These are phyloP conservation scores for Dryadula phaetusa DNA, from an alignment of 2,888 invertebrate genomes.

Conservation along the genomic window DNA sequence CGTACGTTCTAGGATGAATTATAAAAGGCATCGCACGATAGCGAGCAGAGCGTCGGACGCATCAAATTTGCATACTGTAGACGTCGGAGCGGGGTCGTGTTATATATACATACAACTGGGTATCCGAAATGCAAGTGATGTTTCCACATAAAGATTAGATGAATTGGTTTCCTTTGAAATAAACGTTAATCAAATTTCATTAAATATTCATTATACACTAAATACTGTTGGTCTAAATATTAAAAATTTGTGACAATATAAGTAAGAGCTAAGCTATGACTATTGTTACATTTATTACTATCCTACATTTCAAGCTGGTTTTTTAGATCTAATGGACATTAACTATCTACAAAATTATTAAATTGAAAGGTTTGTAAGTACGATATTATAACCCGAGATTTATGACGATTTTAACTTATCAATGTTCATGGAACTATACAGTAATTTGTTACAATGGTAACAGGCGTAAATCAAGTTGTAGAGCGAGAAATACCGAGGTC, in stretches of 20 bases:
- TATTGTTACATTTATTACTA: background rate
- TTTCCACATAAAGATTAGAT: no score
- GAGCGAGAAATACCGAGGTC: no score
- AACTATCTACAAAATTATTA: background rate
- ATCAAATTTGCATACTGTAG: slow-evolving; percentile 33
- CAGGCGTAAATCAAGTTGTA: no score
- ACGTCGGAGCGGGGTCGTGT: slow-evolving; percentile 2
- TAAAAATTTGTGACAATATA: background rate
- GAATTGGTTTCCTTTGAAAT: background rate
- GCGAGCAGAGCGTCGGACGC: slow-evolving; percentile 24
- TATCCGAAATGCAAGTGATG: background rate
- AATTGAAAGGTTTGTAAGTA: background rate
- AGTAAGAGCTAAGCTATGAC: background rate
- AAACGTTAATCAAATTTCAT: no score
- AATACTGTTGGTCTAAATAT: no score
- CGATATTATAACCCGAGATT: no score
- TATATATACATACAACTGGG: background rate
- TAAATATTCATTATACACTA: no score
- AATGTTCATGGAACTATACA: no score
- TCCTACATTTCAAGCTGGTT: background rate
- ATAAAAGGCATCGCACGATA: slow-evolving; percentile 25
- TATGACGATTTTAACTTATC: no score
- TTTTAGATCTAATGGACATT: background rate
- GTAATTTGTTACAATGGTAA: no score
- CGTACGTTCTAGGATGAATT: slow-evolving; percentile 15